Percentiles rank a stretch among this genome's conserved stretches.
phyloP scores from a whole-genome alignment of 2,888 invertebrate species.

The Diarsia rubi region DNA sequence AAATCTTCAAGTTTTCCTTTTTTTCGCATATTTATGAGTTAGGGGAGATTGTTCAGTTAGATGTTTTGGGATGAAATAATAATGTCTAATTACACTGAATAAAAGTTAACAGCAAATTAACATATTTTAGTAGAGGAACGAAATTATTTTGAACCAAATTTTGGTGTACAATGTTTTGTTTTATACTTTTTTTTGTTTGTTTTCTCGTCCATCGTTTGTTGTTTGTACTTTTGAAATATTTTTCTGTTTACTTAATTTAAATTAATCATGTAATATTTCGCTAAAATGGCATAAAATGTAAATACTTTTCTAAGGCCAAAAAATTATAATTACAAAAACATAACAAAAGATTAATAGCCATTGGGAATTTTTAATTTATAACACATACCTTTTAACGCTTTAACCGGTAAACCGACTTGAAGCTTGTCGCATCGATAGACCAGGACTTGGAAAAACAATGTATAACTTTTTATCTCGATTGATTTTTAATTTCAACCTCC shows the following conservation, averaged over 20 bases:
- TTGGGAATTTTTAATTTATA: no score
- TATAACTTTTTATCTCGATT: no score
- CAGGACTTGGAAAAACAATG: no score
- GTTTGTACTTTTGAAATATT: background rate
- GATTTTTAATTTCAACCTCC: no score
- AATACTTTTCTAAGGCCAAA: background rate
- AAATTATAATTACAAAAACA: no score
- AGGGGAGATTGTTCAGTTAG: constrained; percentile 41
- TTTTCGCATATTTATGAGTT: constrained; percentile 61
- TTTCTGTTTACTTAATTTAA: background rate
- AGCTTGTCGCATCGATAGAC: no score
- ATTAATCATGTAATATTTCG: background rate
- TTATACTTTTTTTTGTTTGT: constrained; percentile 11
- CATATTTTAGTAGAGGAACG: constrained; percentile 45
- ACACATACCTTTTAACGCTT: no score
- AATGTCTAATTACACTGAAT: constrained; percentile 59
- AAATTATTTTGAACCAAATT: constrained; percentile 28
- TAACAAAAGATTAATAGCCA: no score
- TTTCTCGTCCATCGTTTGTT: background rate
- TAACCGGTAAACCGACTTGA: no score
- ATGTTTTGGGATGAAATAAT: constrained; percentile 57
- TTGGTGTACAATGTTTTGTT: constrained; percentile 26
- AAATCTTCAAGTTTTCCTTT: constrained; percentile 33
- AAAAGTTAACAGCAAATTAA: constrained; percentile 62
- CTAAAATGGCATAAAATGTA: background rate